Conservation (phyloP, 1,140 invertebrate species). For the Eueides isabella region DNA sequence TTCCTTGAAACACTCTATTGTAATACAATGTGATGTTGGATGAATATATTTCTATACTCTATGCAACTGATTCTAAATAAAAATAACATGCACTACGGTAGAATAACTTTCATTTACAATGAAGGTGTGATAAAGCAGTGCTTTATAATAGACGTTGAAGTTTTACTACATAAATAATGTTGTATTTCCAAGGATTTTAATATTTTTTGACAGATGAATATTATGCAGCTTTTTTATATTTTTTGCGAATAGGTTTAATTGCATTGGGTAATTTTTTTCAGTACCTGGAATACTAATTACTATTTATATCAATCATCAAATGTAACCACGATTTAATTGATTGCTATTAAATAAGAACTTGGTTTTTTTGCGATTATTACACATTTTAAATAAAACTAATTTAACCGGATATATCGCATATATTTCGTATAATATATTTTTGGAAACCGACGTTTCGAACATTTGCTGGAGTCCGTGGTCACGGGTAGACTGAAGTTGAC, state of each 20-base stretch:
- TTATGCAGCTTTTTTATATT: neutral
- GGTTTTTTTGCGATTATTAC: too few relatives aligned
- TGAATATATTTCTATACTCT: neutral
- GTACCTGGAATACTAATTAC: too few relatives aligned
- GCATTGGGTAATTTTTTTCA: too few relatives aligned
- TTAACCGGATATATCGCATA: too few relatives aligned
- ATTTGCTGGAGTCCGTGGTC: too few relatives aligned
- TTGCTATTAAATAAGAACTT: too few relatives aligned
- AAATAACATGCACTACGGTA: slow-evolving; percentile 7
- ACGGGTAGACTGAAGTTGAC: too few relatives aligned
- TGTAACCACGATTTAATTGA: too few relatives aligned
- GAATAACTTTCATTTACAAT: slow-evolving; percentile 8
- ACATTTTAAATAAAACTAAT: too few relatives aligned
- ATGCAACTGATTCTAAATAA: neutral
- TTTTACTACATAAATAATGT: neutral
- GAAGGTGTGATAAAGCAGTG: slow-evolving; percentile 11
- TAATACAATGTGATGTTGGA: neutral
- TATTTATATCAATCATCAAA: too few relatives aligned
- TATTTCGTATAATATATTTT: too few relatives aligned
- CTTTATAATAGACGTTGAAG: slow-evolving; percentile 4
- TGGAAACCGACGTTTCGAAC: too few relatives aligned
- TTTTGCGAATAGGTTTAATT: neutral
- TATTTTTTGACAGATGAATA: neutral
- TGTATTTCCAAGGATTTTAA: neutral
- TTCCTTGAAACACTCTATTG: neutral